A percentile compares a stretch with the other conserved stretches of the same genome.
Evolutionary conservation across 2,888 invertebrate genomes (phyloP).

Genomic region (Conops quadrifasciatus): DNA sequence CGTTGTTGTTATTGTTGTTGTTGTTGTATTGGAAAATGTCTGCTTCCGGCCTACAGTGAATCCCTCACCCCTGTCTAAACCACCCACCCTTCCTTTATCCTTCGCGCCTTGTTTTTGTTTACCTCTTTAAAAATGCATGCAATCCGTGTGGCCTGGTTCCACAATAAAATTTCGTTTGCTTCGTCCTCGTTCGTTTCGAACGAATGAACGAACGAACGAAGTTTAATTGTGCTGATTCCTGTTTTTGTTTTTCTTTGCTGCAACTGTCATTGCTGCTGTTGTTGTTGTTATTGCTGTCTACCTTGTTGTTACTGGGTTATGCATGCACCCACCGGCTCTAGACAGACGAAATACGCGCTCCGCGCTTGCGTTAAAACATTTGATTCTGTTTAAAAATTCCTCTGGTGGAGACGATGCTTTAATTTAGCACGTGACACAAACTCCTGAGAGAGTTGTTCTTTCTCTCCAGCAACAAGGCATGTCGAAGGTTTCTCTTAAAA

Average conservation of each 20-base stretch:
- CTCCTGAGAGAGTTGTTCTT: too few species aligned
- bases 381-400: constrained; percentile 10
- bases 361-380: constrained; percentile 27
- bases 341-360: neutral
- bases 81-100: neutral
- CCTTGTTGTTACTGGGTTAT: too few species aligned
- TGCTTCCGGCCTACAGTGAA: constrained; percentile 10
- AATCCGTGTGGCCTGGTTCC: constrained; percentile 33
- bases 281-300: constrained; percentile 1
- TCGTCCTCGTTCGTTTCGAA: constrained; percentile 1
- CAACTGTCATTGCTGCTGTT: constrained; percentile 21
- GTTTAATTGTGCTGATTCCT: constrained; percentile 2
- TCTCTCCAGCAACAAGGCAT: too few species aligned
- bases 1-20: neutral
- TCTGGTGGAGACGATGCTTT: neutral
- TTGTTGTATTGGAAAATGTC: neutral
- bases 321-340: neutral
- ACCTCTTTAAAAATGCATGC: constrained; percentile 62
- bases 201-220: too few species aligned
- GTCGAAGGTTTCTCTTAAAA: constrained; percentile 3
- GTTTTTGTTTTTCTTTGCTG: constrained; percentile 13
- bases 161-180: neutral
- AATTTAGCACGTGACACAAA: constrained; percentile 32
- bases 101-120: constrained; percentile 52
- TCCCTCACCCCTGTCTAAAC: neutral